Base-by-base conservation (phyloP, 1,140 invertebrate species). In the Andricus grossulariae region DNA sequence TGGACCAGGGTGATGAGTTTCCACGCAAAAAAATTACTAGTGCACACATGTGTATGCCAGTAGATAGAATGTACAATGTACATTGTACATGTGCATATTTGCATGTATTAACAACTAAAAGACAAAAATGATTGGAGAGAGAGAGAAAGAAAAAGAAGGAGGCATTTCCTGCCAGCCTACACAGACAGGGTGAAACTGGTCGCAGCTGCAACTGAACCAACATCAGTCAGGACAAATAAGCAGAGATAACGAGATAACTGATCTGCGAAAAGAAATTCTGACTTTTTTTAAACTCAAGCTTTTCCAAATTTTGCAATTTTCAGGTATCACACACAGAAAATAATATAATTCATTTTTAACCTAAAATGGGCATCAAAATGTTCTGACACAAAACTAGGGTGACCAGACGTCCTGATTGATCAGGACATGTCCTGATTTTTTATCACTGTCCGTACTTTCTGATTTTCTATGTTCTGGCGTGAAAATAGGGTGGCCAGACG, bases 81-180 rank as follows among this genome's bases (percentile, higher is more conserved):
- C 39, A 45, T 45, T 45, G 7, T 45, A 11, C 39, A 45, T 45
- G 39, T 8, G 60, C 32, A 32, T 66, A 32, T 66, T 10, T 25
- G 57, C 13, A 25, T 32, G 39, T 16, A 39, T 39, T 15, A 5
- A 39, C 60, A 13, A 66, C 25, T 7, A 66, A 66, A 45, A 66
- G 39, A 10, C 39, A 12, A 13, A n/a, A n/a, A 25, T 66, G 6
- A 39, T 39, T 66, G 60, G 32, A 32, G 39, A 32, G 45, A 66
- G n/a, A n/a, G 39, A 66, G 16, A 39, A 45, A n/a, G 39, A 39
- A 32, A n/a, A 7, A 66, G 39, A 66, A 66, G 25, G 60, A 66
- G 25, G 21, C 25, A 66, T 66, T 66, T 66, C 60, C 60, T 66
- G 60, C 32, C 60, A 66, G 21, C 15, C 60, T 66, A 66, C 60